A percentile compares a stretch with the other conserved stretches of the same genome.
Evolutionary conservation across 2,113 vertebrate species (phyloP).

Genomic region (Mirza zaza): DNA sequence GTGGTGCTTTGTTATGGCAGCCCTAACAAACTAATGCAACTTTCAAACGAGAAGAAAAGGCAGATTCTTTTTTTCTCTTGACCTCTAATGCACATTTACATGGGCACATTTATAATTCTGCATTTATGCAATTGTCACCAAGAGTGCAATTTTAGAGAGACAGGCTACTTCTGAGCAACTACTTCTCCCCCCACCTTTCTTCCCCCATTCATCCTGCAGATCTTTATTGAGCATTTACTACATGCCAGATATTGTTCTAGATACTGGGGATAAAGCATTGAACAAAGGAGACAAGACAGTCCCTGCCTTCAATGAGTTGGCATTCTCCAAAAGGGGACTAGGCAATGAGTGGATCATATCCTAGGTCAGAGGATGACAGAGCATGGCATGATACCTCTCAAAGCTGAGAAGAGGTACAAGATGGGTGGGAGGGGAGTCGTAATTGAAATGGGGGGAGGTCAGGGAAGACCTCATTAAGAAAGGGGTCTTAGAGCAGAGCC

Average conservation of each 20-base stretch:
- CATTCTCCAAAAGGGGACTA: background rate
- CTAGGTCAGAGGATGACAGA: background rate
- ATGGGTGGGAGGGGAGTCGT: accelerated
- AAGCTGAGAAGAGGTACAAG: background rate
- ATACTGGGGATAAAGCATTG: background rate
- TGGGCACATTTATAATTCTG: background rate
- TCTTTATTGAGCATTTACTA: background rate
- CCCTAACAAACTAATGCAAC: background rate
- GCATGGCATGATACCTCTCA: background rate
- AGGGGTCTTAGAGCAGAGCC: background rate
- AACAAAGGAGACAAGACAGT: background rate
- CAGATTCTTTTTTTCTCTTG: background rate
- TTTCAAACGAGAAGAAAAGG: background rate
- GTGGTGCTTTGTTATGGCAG: background rate
- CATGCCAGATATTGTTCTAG: background rate
- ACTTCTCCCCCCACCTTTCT: background rate
- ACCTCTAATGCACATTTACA: background rate
- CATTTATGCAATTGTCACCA: too few species aligned
- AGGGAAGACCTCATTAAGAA: background rate
- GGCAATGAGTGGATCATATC: background rate
- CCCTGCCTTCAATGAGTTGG: background rate
- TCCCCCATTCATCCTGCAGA: too few species aligned
- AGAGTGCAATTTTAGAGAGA: background rate
- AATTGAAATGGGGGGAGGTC: background rate
- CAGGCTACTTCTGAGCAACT: background rate